Evolutionary conservation across 2,113 vertebrate species (phyloP).

Genomic region (Microcebus ravelobensis): DNA sequence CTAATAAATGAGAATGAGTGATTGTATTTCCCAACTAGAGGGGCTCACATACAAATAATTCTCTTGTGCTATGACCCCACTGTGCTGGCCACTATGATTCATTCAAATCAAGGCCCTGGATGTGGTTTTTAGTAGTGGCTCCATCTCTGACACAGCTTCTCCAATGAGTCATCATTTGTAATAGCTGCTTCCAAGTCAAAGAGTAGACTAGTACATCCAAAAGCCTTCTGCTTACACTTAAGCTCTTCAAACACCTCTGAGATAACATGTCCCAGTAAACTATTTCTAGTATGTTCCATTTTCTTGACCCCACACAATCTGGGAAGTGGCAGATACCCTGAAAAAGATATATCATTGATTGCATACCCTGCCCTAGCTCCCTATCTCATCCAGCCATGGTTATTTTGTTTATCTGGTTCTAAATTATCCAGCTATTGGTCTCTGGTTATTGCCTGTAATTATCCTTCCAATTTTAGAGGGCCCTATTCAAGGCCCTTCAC

Average conservation of each 20-base stretch:
- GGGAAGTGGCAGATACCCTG: not conserved
- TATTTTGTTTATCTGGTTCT: constrained; percentile 16
- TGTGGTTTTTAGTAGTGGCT: not conserved
- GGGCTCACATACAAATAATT: not conserved
- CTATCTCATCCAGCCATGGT: not conserved
- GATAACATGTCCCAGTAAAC: not conserved
- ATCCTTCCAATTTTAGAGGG: not conserved
- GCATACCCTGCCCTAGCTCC: not conserved
- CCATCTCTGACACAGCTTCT: not conserved
- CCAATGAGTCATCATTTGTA: not conserved
- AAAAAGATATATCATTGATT: not conserved
- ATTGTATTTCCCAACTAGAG: not conserved
- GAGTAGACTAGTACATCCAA: not conserved
- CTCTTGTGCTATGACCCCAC: not conserved
- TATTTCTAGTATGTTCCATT: not conserved
- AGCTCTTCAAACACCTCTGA: not conserved
- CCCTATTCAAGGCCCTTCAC: not conserved
- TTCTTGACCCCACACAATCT: not conserved
- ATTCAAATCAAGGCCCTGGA: constrained; percentile 11
- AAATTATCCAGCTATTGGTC: constrained; percentile 23
- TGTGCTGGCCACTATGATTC: not conserved
- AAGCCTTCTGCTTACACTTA: not conserved
- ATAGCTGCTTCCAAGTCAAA: not conserved
- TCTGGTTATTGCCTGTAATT: constrained; percentile 17
- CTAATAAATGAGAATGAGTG: not conserved